Evolutionary conservation across 2,888 invertebrate genomes (phyloP).

Genomic region (Keiferia lycopersicella): DNA sequence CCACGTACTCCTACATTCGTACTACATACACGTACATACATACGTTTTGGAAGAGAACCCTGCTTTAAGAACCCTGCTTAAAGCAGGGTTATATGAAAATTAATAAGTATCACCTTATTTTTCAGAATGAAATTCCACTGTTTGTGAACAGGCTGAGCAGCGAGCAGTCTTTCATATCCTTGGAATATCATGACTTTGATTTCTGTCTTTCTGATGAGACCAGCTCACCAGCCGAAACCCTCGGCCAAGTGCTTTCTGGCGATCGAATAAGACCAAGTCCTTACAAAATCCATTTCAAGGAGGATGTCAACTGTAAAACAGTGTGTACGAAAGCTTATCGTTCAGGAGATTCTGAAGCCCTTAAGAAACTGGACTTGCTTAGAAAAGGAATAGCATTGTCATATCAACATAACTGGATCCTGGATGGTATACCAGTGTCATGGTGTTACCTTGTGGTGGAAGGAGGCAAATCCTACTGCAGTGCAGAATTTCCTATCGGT

Average conservation of each 20-base stretch:
- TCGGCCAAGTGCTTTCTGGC: constrained; percentile 99
- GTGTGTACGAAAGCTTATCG: constrained; percentile 87
- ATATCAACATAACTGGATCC: constrained; percentile 99
- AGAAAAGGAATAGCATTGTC: constrained; percentile 96
- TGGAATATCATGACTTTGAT: constrained; percentile 98
- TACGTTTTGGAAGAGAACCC: no score
- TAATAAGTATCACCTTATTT: constrained; percentile 47
- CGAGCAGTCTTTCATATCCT: constrained; percentile 98
- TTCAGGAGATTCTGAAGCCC: constrained; percentile 82
- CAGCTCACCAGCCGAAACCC: constrained; percentile 96
- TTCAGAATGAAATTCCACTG: constrained; percentile 92
- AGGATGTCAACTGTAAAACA: constrained; percentile 83
- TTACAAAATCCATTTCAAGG: constrained; percentile 92
- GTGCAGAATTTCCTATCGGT: constrained; percentile 98
- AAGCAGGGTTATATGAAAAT: no score
- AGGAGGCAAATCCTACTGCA: constrained; percentile 88
- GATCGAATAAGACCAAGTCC: constrained; percentile 97
- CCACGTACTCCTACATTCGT: no score
- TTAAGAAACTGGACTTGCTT: constrained; percentile 88
- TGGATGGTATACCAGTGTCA: constrained; percentile 99
- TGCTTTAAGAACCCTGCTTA: no score
- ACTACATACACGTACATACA: no score
- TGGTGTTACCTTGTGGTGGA: constrained; percentile 94
- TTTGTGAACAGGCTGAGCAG: constrained; percentile 98
- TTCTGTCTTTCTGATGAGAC: constrained; percentile 91